Base-by-base conservation (phyloP, 2,888 invertebrate genomes). In the Brenthis ino region DNA sequence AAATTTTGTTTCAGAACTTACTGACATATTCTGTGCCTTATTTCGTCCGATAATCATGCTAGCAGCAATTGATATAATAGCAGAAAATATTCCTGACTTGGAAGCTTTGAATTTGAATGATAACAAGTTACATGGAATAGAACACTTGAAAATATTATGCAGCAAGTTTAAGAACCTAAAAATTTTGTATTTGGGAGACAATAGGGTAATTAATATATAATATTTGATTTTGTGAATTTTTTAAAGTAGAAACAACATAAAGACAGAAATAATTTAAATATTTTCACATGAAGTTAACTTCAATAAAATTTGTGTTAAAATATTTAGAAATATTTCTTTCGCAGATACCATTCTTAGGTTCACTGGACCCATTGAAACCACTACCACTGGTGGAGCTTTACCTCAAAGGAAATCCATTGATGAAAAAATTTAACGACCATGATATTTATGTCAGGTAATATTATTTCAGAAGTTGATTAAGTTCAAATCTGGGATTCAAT, bases 381-480 rank as follows among this genome's bases (percentile, higher is more conserved):
- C 88, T 97, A 65, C 95, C 95, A 0, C 89, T 98, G 53, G 93
- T 95, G 14, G 97, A 98, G 83, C 85, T 98, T 65, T 94, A 95
- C 65, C 88, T 98, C 75, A 95, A 95, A 84, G 96, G 96, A 77
- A 98, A 98, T 89, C 96, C 97, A 0, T 82, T 98, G 67, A 96
- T 96, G 88, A 95, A 95, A 82, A 96, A 95, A 88, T 97, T 95
- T 91, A 95, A 94, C 84, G 96, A 96, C 79, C 95, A 96, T 83
- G 94, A 94, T 69, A 89, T 94, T 48, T 98, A 97, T 83, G 94
- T 97, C 93, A 97, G 97, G 97, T 98, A 97, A 95, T 86, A 88
- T 78, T 75, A 71, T 56, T 69, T 67, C 51, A 57, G 16, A 43
- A 14, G 20, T 37, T 43, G 50, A 33, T 5, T 53, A 13, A 53